Evolutionary conservation across 2,797 vertebrate species (phyloP), one percentile per base, ranked within the genome.

Genomic region (Sphenopsis melanotis): DNA sequence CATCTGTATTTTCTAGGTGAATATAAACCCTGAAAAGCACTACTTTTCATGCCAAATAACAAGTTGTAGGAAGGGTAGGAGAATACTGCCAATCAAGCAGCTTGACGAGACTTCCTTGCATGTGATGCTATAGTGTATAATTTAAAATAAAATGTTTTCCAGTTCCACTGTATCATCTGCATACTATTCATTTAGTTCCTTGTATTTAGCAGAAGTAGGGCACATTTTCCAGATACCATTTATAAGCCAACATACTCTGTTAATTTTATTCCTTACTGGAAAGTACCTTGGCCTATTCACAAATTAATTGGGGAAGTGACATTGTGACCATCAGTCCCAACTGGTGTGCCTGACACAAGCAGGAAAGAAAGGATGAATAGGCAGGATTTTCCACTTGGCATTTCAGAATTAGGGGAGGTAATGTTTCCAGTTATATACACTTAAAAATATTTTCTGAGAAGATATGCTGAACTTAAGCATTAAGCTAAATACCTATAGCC

Each of bases 201-300:
- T 81, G 41, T 82, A 87, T 81, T 94, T 83, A 93, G 86, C 77
- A 96, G 94, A 97, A 96, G 85, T 86, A 88, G 56, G 52, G 39
- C 64, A 89, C 41, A 74, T 96, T 96, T 96, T 93, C 96, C 91
- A 94, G 37, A 63, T 42, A 61, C 92, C 83, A 80, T 86, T 93
- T 96, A 79, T 89, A 95, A 87, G 41, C 32, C 32, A 86, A 79
- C 29, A 71, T 2, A 76, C 12, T 89, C 59, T 53, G 83, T 47
- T 95, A 49, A 92, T 87, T 95, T 95, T 89, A 96, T 94, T 96
- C 91, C 92, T 71, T 96, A 66, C 81, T 95, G 97, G 96, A 97
- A 97, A 97, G 93, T 91, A 96, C 96, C 94, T 60, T 36, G 12
- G 78, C 80, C 82, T 97, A 68, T 83, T 94, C 92, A 93, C 83